Percentiles rank a stretch among this genome's conserved stretches.
Conservation (phyloP, 2,113 vertebrate species). For the Chaetodon trifascialis region DNA sequence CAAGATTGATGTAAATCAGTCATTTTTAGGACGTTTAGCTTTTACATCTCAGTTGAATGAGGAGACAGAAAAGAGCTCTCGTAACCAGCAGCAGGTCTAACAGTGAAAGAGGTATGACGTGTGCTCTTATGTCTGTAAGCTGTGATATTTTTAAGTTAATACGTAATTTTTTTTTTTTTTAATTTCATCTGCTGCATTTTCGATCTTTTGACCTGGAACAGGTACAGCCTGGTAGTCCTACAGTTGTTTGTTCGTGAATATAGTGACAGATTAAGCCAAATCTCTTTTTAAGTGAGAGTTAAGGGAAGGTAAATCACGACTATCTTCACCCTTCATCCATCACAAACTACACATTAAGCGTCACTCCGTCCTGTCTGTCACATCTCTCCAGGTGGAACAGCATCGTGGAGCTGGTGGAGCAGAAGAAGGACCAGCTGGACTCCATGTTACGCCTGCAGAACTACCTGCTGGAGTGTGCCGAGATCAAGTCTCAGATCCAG, state of each 20-base stretch:
- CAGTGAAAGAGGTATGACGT: too few relatives aligned
- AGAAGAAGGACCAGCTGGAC: slow-evolving; percentile 89
- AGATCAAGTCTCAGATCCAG: slow-evolving; percentile 91
- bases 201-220: background rate
- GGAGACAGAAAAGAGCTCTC: too few relatives aligned
- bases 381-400: slow-evolving; percentile 90
- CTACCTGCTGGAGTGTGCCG: slow-evolving; percentile 92
- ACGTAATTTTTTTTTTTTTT: too few relatives aligned
- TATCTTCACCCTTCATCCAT: background rate
- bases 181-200: too few relatives aligned
- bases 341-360: background rate
- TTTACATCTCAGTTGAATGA: background rate
- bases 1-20: background rate
- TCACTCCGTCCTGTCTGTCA: background rate
- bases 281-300: background rate
- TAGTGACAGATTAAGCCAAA: background rate
- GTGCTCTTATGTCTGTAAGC: too few relatives aligned
- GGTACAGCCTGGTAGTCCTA: background rate
- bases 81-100: too few relatives aligned
- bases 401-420: slow-evolving; percentile 95
- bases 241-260: background rate
- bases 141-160: too few relatives aligned
- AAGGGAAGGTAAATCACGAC: background rate
- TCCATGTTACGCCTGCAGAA: slow-evolving; percentile 92
- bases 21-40: background rate